A percentile compares a stretch with the other conserved stretches of the same genome.
Conservation (phyloP, 2,113 vertebrate genomes). For the Thamnaconus septentrionalis region DNA sequence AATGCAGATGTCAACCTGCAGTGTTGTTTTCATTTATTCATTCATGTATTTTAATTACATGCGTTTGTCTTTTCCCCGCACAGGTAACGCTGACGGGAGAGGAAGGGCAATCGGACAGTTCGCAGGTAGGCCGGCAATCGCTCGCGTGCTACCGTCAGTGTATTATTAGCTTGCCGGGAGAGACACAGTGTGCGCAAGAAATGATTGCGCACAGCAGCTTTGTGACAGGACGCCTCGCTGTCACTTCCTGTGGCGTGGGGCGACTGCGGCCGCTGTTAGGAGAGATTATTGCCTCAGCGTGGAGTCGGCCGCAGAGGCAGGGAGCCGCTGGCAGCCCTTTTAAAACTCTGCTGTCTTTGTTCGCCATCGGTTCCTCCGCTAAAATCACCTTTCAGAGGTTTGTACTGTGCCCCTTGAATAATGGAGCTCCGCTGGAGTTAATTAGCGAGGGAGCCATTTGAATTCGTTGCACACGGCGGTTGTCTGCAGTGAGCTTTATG, state of each 20-base stretch:
- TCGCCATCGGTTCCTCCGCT: too few relatives aligned
- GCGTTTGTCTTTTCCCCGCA: conserved; percentile 4
- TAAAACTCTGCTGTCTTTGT: too few relatives aligned
- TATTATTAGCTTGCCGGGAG: too few relatives aligned
- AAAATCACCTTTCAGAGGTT: too few relatives aligned
- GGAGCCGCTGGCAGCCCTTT: neutral
- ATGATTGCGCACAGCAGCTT: too few relatives aligned
- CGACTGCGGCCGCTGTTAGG: conserved; percentile 2
- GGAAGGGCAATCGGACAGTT: neutral
- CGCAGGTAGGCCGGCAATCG: conserved; percentile 9
- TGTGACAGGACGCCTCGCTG: neutral
- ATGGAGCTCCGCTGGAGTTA: conserved; percentile 4
- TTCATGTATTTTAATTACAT: too few relatives aligned
- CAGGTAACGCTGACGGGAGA: conserved; percentile 1
- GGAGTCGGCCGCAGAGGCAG: neutral
- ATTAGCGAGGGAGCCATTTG: too few relatives aligned
- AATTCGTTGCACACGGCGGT: too few relatives aligned
- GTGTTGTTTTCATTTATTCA: too few relatives aligned
- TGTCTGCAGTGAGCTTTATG: too few relatives aligned
- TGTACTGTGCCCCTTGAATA: conserved; percentile 1
- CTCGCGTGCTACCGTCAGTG: neutral
- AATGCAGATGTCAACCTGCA: too few relatives aligned
- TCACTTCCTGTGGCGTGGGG: conserved; percentile 23
- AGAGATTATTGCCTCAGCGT: conserved; percentile 32
- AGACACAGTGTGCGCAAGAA: too few relatives aligned